Evolutionary conservation across 2,113 vertebrate genomes (phyloP).

Genomic region (Microtus oregoni): DNA sequence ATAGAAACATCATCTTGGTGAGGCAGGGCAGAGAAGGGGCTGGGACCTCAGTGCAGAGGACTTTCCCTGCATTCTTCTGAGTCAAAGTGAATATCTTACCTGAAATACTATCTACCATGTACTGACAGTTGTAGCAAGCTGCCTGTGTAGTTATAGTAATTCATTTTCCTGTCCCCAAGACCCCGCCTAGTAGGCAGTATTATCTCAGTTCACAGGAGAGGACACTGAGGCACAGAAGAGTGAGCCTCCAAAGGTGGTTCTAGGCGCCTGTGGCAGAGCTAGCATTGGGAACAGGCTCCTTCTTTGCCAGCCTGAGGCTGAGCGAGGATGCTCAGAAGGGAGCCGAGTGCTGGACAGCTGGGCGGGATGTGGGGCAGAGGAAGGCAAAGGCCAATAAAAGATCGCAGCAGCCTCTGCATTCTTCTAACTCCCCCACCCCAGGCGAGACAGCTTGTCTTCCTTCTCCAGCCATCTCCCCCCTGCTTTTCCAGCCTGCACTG

Average conservation of each 20-base stretch:
- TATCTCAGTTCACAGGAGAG: not conserved
- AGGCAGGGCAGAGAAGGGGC: not conserved
- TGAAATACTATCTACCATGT: not conserved
- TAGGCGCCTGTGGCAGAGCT: not conserved
- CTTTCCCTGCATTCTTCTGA: not conserved
- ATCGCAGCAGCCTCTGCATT: not conserved
- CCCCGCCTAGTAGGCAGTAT: not conserved
- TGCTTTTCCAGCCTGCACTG: not conserved
- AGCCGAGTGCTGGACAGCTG: not conserved
- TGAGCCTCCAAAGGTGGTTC: not conserved
- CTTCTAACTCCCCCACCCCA: not conserved
- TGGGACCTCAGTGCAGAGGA: not conserved
- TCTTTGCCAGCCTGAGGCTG: accelerated
- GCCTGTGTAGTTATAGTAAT: accelerated
- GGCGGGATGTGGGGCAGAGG: accelerated
- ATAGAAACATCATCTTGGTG: not conserved
- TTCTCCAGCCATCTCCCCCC: not conserved
- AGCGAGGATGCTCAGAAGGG: not conserved
- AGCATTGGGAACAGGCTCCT: not conserved
- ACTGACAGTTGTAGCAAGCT: accelerated
- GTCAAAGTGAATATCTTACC: not conserved
- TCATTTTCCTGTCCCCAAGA: no score
- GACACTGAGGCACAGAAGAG: not conserved
- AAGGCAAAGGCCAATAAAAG: not conserved
- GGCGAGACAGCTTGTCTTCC: not conserved